These are phyloP conservation scores for Synergus itoensis DNA, from an alignment of 2,888 invertebrate genomes.

Conservation along the genomic window DNA sequence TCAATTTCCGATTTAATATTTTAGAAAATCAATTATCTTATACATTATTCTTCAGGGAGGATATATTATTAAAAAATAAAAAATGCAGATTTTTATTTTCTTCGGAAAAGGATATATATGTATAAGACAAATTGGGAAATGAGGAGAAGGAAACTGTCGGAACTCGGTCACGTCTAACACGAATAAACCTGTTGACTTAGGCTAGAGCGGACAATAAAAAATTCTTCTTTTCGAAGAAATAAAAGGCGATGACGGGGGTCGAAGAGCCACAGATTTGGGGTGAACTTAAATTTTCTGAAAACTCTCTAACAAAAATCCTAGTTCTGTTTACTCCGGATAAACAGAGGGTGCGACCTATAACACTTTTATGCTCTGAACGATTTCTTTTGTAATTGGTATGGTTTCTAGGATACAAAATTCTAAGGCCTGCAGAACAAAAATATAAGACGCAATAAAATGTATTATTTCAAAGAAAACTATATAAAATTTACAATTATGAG, in stretches of 20 bases:
- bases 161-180: constrained; percentile 50
- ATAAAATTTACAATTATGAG: background rate
- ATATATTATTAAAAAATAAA: too few species aligned
- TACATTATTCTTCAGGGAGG: too few species aligned
- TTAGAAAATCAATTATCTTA: too few species aligned
- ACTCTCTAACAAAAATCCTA: constrained; percentile 46
- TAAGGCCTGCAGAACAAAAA: background rate
- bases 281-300: constrained; percentile 29
- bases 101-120: background rate
- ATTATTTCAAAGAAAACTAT: background rate
- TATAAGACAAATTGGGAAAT: constrained; percentile 46
- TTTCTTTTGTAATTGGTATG: constrained; percentile 43
- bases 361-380: constrained; percentile 20
- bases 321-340: constrained; percentile 62
- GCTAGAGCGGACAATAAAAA: constrained; percentile 58
- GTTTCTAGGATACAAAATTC: constrained; percentile 12
- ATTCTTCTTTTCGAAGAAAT: constrained; percentile 45
- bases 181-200: constrained; percentile 63
- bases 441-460: background rate
- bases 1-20: too few species aligned
- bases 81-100: constrained; percentile 2
- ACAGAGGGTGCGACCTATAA: constrained; percentile 54
- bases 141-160: constrained; percentile 31
- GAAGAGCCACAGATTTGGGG: constrained; percentile 28
- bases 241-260: constrained; percentile 43